A percentile compares a stretch with the other conserved stretches of the same genome.
These are phyloP conservation scores for Lasioglossum calceatum DNA, from an alignment of 2,888 invertebrate species.

Conservation along the genomic window DNA sequence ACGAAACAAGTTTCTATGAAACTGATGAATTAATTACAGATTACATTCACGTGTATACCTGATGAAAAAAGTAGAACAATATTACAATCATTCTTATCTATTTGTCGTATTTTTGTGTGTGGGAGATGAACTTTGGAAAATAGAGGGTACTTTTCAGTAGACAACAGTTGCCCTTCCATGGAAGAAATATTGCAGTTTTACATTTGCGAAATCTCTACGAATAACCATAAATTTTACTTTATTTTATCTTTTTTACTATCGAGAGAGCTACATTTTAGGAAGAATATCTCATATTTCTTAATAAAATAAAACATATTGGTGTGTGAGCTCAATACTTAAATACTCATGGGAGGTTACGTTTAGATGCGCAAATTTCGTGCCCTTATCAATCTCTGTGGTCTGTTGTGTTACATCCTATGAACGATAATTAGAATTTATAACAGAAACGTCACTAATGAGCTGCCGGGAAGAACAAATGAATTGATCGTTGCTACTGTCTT, in stretches of 20 bases:
- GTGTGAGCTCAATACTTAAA: too few species aligned
- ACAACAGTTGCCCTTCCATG: not conserved
- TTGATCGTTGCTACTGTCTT: not conserved
- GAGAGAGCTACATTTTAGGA: not conserved
- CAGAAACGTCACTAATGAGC: not conserved
- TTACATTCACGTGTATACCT: too few species aligned
- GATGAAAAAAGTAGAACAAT: too few species aligned
- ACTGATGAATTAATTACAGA: too few species aligned
- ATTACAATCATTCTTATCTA: too few species aligned
- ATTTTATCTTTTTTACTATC: not conserved
- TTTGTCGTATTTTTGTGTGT: too few species aligned
- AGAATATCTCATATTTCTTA: not conserved
- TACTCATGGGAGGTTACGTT: not conserved
- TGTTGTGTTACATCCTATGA: not conserved
- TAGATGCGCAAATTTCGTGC: not conserved
- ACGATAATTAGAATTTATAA: not conserved
- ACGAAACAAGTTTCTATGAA: not conserved
- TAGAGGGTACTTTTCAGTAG: not conserved
- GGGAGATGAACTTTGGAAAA: not conserved
- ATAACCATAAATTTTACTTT: not conserved
- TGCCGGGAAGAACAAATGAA: not conserved
- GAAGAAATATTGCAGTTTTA: not conserved
- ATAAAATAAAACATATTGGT: not conserved
- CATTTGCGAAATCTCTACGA: not conserved
- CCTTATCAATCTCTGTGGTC: not conserved